Evolutionary conservation across 2,797 vertebrate species (phyloP).

Genomic region (Valencia hispanica): DNA sequence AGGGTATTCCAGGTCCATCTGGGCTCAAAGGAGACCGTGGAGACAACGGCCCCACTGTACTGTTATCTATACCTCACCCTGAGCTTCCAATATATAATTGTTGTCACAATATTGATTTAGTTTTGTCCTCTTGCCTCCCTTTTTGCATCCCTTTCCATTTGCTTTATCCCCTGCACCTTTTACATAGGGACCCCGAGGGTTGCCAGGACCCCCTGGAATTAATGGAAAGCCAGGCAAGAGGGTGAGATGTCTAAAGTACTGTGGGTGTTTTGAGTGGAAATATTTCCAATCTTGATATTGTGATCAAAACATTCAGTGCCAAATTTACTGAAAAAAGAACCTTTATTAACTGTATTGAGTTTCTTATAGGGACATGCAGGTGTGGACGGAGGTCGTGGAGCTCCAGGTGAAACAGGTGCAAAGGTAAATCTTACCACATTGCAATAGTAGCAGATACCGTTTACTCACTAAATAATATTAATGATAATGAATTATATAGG

Average conservation of each 20-base stretch:
- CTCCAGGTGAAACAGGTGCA: constrained; percentile 88
- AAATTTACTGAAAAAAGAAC: constrained; percentile 9
- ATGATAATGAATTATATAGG: not conserved
- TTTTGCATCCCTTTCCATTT: constrained; percentile 33
- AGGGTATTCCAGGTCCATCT: constrained; percentile 80
- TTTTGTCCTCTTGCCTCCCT: constrained; percentile 28
- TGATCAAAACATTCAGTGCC: constrained; percentile 20
- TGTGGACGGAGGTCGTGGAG: constrained; percentile 87
- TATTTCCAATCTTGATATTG: constrained; percentile 11
- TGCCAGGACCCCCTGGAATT: constrained; percentile 80
- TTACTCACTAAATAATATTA: constrained; percentile 1
- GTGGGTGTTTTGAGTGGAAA: constrained; percentile 10
- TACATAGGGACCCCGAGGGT: constrained; percentile 84
- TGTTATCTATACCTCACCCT: constrained; percentile 18
- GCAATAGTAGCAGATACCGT: constrained; percentile 36
- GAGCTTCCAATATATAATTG: constrained; percentile 10
- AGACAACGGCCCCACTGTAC: constrained; percentile 69
- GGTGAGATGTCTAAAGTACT: constrained; percentile 75
- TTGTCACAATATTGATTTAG: constrained; percentile 30
- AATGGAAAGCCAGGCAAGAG: constrained; percentile 86
- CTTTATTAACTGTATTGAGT: constrained; percentile 29
- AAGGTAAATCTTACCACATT: constrained; percentile 79
- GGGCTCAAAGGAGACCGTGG: constrained; percentile 84
- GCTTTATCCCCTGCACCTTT: constrained; percentile 14
- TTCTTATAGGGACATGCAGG: constrained; percentile 85